These are phyloP conservation scores for Aphelinus atriplicis DNA, from an alignment of 1,140 invertebrate species.

Conservation along the genomic window DNA sequence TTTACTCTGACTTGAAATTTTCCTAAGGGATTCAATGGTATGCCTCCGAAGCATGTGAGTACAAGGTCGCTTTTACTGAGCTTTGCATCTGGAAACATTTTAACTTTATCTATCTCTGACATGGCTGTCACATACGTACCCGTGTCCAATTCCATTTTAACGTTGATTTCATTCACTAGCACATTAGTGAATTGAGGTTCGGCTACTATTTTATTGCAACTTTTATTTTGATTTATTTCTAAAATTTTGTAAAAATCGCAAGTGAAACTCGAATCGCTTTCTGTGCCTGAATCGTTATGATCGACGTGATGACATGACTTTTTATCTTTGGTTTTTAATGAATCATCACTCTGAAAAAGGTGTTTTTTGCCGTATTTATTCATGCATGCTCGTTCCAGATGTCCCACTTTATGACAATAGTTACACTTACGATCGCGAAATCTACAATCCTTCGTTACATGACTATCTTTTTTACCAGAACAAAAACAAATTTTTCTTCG, in stretches of 20 bases:
- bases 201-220: slow-evolving; percentile 5
- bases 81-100: slow-evolving; percentile 1
- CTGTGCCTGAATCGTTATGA: too few relatives aligned
- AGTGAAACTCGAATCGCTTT: too few relatives aligned
- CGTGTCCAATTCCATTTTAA: background rate
- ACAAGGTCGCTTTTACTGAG: slow-evolving; percentile 7
- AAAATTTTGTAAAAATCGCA: too few relatives aligned
- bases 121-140: slow-evolving; percentile 15
- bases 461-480: background rate
- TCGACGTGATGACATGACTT: too few relatives aligned
- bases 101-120: slow-evolving; percentile 9
- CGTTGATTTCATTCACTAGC: background rate
- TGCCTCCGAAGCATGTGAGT: background rate
- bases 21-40: background rate
- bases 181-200: background rate
- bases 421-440: too few relatives aligned
- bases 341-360: too few relatives aligned
- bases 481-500: slow-evolving; percentile 2
- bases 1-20: slow-evolving; percentile 12
- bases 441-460: background rate
- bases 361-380: too few relatives aligned
- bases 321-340: too few relatives aligned
- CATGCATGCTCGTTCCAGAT: too few relatives aligned
- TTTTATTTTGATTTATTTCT: too few relatives aligned
- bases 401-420: too few relatives aligned